Base-by-base conservation (phyloP, 1,140 invertebrate genomes). In the Argopecten irradians region DNA sequence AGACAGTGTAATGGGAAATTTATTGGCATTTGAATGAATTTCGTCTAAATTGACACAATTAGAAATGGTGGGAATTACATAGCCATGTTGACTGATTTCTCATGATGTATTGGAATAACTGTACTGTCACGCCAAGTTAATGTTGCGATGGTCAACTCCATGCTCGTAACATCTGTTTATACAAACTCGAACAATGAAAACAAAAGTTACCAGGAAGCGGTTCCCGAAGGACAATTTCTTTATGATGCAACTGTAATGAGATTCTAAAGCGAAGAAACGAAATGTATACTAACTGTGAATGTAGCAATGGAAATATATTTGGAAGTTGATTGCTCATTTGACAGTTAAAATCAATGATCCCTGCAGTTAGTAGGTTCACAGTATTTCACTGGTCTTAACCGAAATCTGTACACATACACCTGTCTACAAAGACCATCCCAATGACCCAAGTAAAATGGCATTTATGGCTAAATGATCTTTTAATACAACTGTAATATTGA, bases 31-130 rank as follows among this genome's bases (percentile, higher is more conserved):
- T 28, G n/a, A 71, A 71, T 71, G 55, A 28, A 5, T 71, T 71
- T 28, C 22, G 55, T n/a, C 55, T 71, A 71, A 39, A 71, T 16
- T 71, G 55, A 71, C 22, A n/a, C 55, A 71, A 71, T 71, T 71
- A 71, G 28, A 71, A 71, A 71, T 71, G 55, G 55, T 71, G 55
- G 55, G 22, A 71, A 71, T 28, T 71, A n/a, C 55, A 28, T 71
- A 71, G 55, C 55, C 55, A 71, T 71, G 55, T 71, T 71, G 55
- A 71, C n/a, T 71, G 55, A 28, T 71, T 71, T 71, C 55, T 71
- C 14, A 5, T n/a, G 55, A 71, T 71, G 28, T 28, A 71, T 71
- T 13, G 22, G 43, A 19, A 55, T 22, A 55, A 19, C 16, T 55
- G 2, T 55, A 55, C 22, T 5, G 55, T 71, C 55, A 71, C 28